A percentile compares a stretch with the other conserved stretches of the same genome.
Evolutionary conservation across 2,113 vertebrate genomes (phyloP).

Genomic region (Hassar affinis): DNA sequence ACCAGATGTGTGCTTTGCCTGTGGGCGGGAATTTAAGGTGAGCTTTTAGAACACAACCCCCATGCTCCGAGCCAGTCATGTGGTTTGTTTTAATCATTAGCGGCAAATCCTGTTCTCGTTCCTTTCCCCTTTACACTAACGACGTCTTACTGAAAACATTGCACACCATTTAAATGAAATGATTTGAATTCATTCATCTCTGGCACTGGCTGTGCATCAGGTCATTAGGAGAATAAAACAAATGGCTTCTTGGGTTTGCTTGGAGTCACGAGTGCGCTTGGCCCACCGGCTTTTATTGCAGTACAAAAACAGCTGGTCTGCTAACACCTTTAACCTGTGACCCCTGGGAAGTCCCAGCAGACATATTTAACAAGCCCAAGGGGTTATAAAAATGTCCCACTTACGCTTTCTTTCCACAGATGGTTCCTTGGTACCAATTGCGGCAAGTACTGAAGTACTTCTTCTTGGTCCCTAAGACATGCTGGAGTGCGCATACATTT

Average conservation of each 20-base stretch:
- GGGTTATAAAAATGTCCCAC: conserved; percentile 64
- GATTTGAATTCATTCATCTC: background rate
- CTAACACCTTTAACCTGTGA: conserved; percentile 54
- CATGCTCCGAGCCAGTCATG: background rate
- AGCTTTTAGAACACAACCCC: conserved; percentile 35
- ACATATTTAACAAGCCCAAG: conserved; percentile 3
- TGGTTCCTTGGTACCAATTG: conserved; percentile 92
- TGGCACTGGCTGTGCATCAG: background rate
- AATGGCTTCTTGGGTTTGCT: background rate
- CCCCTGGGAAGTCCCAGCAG: conserved; percentile 50
- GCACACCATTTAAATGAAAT: background rate
- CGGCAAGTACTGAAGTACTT: conserved; percentile 97
- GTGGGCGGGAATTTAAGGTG: conserved; percentile 39
- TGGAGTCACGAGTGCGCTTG: too few species aligned
- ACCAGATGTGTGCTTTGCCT: conserved; percentile 45
- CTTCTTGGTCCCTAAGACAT: conserved; percentile 93
- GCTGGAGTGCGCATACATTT: conserved; percentile 94
- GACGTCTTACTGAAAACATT: background rate
- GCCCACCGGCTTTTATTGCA: background rate
- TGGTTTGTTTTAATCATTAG: conserved; percentile 37
- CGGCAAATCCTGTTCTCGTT: conserved; percentile 12
- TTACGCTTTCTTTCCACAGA: conserved; percentile 98
- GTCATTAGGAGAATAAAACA: background rate
- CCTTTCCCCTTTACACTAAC: conserved; percentile 31
- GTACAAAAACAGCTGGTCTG: background rate